phyloP scores from a whole-genome alignment of 2,797 vertebrate species.

The Eupleurogrammus muticus region DNA sequence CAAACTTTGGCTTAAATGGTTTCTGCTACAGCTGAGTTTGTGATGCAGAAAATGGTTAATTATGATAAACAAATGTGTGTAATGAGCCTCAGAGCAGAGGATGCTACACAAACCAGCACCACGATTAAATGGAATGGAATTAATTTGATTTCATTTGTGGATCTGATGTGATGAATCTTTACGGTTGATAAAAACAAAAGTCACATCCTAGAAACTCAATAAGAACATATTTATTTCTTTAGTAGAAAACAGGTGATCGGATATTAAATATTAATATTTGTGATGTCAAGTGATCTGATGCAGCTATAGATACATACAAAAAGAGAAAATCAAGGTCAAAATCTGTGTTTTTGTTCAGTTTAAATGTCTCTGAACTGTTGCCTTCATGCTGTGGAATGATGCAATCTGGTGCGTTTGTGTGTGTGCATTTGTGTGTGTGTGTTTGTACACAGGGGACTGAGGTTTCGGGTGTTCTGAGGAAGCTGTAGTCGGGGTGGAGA shows the following conservation, averaged over 20 bases:
- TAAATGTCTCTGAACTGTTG: not conserved
- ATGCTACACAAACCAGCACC: not conserved
- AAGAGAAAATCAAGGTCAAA: no score
- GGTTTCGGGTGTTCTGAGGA: conserved; percentile 55
- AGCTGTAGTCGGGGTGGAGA: conserved; percentile 61
- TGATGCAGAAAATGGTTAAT: not conserved
- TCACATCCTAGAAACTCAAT: not conserved
- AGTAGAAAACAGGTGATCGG: not conserved
- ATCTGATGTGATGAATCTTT: not conserved
- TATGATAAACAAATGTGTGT: not conserved
- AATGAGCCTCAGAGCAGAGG: not conserved
- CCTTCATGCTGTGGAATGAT: not conserved
- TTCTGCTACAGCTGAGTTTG: conserved; percentile 6
- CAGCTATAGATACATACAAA: not conserved
- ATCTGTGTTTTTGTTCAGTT: not conserved
- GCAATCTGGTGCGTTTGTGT: conserved; percentile 8
- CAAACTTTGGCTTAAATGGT: not conserved
- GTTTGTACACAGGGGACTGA: not conserved
- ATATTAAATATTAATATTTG: no score
- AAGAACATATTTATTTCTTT: no score
- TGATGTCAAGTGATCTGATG: not conserved
- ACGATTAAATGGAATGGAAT: no score
- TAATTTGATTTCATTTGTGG: no score
- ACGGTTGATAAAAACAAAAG: not conserved
- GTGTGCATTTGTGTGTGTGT: not conserved